phyloP scores from a whole-genome alignment of 2,113 vertebrate species.

The Cyprinodon variegatus region DNA sequence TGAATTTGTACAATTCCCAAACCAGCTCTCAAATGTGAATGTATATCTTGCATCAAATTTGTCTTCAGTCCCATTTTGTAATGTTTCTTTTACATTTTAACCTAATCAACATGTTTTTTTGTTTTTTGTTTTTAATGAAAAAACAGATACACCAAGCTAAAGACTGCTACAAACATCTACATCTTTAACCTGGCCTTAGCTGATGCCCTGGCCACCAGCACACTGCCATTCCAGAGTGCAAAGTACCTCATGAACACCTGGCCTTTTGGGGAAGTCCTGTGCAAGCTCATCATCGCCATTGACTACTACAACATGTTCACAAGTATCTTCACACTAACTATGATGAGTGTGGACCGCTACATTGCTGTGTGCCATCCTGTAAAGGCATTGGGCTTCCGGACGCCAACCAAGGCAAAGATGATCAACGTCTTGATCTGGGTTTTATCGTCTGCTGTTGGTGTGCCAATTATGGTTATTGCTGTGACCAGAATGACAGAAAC shows the following conservation, averaged over 20 bases:
- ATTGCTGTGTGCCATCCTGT: conserved; percentile 93
- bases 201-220: conserved; percentile 91
- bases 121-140: conserved; percentile 15
- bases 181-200: conserved; percentile 96
- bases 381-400: conserved; percentile 90
- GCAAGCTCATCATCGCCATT: conserved; percentile 91
- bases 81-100: background rate
- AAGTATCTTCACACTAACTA: conserved; percentile 96
- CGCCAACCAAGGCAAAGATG: conserved; percentile 89
- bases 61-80: background rate
- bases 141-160: conserved; percentile 95
- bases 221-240: conserved; percentile 93
- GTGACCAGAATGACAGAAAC: conserved; percentile 83
- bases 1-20: background rate
- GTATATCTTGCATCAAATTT: background rate
- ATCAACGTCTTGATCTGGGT: conserved; percentile 97
- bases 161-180: conserved; percentile 97
- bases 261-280: conserved; percentile 92
- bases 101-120: conserved; percentile 1
- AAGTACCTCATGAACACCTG: conserved; percentile 96
- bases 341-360: conserved; percentile 70
- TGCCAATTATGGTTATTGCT: conserved; percentile 94
- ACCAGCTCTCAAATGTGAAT: background rate
- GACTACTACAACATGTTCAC: conserved; percentile 99
- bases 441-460: conserved; percentile 89